Percentiles rank a stretch among this genome's conserved stretches.
Conservation (phyloP, 2,888 invertebrate species). For the Baronia brevicornis region DNA sequence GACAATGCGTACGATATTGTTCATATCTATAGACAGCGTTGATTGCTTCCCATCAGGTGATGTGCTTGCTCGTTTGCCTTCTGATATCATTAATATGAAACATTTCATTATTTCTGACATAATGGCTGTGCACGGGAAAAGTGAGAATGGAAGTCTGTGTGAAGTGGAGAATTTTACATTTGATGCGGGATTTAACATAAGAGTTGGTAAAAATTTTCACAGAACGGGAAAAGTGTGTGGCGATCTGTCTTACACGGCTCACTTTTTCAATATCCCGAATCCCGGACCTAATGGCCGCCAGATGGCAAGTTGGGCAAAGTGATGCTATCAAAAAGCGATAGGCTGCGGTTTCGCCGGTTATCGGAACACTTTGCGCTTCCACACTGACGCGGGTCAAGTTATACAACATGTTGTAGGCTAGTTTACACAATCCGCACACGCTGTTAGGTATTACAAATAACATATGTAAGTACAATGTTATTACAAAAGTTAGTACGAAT, state of each 20-base stretch:
- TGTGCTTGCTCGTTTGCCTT: too few species aligned
- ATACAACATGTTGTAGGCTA: constrained; percentile 45
- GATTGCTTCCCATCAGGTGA: too few species aligned
- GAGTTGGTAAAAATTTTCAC: constrained; percentile 17
- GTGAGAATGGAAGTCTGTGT: too few species aligned
- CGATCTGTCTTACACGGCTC: constrained; percentile 38
- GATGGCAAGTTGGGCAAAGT: constrained; percentile 73
- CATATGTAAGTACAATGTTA: not conserved
- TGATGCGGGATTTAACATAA: constrained; percentile 9
- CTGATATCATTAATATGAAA: too few species aligned
- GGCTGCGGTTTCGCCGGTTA: constrained; percentile 69
- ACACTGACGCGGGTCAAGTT: constrained; percentile 59
- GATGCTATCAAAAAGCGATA: constrained; percentile 76
- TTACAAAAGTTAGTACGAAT: not conserved
- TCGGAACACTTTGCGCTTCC: constrained; percentile 67
- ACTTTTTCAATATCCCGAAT: constrained; percentile 67
- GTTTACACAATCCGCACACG: constrained; percentile 32
- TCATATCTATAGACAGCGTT: too few species aligned
- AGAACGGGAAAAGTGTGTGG: constrained; percentile 19
- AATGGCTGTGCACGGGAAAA: too few species aligned
- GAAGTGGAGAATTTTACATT: too few species aligned
- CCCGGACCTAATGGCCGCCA: constrained; percentile 70
- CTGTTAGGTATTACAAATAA: not conserved
- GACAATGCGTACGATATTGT: too few species aligned
- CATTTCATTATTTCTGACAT: too few species aligned